Conservation (phyloP, 2,113 vertebrate genomes). For the Misgurnus anguillicaudatus region DNA sequence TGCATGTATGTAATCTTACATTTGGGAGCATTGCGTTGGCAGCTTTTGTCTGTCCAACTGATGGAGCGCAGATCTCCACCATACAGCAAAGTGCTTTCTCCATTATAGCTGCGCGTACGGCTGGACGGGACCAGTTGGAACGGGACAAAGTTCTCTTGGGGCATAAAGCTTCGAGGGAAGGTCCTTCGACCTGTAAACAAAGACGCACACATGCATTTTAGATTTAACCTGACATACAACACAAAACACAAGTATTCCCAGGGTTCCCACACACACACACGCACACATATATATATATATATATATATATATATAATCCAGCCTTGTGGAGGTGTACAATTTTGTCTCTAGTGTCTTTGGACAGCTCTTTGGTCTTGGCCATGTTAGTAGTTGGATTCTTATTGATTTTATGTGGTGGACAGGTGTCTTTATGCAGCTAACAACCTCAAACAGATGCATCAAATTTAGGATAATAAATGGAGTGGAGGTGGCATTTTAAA, state of each 20-base stretch:
- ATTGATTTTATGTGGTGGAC: too few relatives aligned
- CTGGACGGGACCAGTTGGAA: conserved; percentile 87
- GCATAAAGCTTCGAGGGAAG: conserved; percentile 88
- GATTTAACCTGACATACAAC: conserved; percentile 27
- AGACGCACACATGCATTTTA: conserved; percentile 7
- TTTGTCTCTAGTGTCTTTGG: too few relatives aligned
- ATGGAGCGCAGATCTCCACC: conserved; percentile 75
- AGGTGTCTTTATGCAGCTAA: too few relatives aligned
- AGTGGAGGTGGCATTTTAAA: too few relatives aligned
- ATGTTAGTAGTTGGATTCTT: too few relatives aligned
- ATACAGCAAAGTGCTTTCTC: conserved; percentile 80
- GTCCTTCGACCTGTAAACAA: conserved; percentile 80
- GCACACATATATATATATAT: too few relatives aligned
- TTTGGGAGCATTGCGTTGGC: conserved; percentile 67
- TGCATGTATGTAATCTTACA: conserved; percentile 63
- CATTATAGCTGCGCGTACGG: conserved; percentile 83
- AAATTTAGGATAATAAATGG: too few relatives aligned
- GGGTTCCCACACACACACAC: too few relatives aligned
- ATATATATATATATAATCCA: too few relatives aligned
- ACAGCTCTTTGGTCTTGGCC: too few relatives aligned
- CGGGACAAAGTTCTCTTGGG: conserved; percentile 78
- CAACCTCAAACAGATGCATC: too few relatives aligned
- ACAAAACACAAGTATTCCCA: not conserved
- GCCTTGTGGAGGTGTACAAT: too few relatives aligned
- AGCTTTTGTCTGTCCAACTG: conserved; percentile 74